A percentile compares a stretch with the other conserved stretches of the same genome.
phyloP scores from a whole-genome alignment of 1,140 invertebrate species.

The Antheraea pernyi region DNA sequence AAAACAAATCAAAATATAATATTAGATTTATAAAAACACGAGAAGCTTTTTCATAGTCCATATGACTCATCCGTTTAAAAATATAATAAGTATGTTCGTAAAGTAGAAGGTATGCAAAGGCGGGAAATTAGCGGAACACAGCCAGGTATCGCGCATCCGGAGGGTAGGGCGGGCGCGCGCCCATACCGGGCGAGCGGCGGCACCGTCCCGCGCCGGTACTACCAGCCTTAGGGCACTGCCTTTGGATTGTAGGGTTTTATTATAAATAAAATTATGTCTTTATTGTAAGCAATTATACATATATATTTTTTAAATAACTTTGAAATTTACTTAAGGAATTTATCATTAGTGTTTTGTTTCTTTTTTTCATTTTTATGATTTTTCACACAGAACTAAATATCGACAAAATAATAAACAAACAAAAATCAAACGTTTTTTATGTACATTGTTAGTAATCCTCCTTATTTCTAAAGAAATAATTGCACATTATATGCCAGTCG shows the following conservation, averaged over 20 bases:
- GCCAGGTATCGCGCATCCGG: constrained; percentile 26
- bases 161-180: constrained; percentile 19
- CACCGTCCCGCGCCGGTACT: constrained; percentile 22
- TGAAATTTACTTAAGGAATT: no score
- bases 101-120: constrained; percentile 14
- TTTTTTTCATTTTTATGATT: no score
- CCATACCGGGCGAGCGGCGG: constrained; percentile 11
- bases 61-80: background rate
- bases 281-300: no score
- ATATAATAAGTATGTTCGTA: constrained; percentile 12
- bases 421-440: no score
- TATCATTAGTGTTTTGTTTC: no score
- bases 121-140: constrained; percentile 27
- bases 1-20: no score
- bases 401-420: no score
- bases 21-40: background rate
- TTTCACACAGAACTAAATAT: no score
- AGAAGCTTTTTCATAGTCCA: background rate
- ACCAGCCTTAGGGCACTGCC: constrained; percentile 5
- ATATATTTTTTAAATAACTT: no score
- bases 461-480: no score
- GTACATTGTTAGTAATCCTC: no score
- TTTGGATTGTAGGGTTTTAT: background rate
- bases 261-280: background rate
- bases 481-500: no score